Evolutionary conservation across 2,888 invertebrate species (phyloP).

Genomic region (Deilephila porcellus): DNA sequence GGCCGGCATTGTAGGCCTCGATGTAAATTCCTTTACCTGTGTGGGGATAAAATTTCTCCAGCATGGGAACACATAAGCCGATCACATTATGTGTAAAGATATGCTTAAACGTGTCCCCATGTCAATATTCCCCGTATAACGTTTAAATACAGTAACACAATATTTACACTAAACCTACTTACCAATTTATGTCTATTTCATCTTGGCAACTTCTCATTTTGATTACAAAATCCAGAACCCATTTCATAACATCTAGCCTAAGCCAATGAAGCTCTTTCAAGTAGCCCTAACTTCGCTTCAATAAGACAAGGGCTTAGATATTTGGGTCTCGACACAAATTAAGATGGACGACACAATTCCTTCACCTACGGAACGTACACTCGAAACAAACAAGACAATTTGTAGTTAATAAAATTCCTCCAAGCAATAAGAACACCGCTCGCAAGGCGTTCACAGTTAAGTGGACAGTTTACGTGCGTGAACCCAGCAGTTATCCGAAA

Average conservation of each 20-base stretch:
- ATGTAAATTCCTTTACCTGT: not conserved
- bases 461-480: slow-evolving; percentile 48
- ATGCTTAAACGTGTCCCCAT: not conserved
- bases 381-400: slow-evolving; percentile 31
- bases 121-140: not conserved
- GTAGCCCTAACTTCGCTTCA: not conserved
- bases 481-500: slow-evolving; percentile 50
- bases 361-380: slow-evolving; percentile 21
- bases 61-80: not conserved
- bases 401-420: slow-evolving; percentile 53
- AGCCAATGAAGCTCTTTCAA: slow-evolving; percentile 8
- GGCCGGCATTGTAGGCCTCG: not conserved
- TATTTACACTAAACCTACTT: not conserved
- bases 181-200: not conserved
- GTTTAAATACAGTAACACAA: not conserved
- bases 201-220: slow-evolving; percentile 6
- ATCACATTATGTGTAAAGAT: slow-evolving; percentile 19
- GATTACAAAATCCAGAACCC: slow-evolving; percentile 2
- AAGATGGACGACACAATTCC: slow-evolving; percentile 21
- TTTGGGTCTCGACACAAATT: not conserved
- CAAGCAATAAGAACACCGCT: slow-evolving; percentile 47
- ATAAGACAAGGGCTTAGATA: slow-evolving; percentile 4
- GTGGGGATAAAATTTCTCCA: not conserved
- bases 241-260: slow-evolving; percentile 1
- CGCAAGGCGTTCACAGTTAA: slow-evolving; percentile 47